Evolutionary conservation across 2,888 invertebrate species (phyloP), one percentile per base, ranked within the genome.

Genomic region (Vandiemenella viatica): DNA sequence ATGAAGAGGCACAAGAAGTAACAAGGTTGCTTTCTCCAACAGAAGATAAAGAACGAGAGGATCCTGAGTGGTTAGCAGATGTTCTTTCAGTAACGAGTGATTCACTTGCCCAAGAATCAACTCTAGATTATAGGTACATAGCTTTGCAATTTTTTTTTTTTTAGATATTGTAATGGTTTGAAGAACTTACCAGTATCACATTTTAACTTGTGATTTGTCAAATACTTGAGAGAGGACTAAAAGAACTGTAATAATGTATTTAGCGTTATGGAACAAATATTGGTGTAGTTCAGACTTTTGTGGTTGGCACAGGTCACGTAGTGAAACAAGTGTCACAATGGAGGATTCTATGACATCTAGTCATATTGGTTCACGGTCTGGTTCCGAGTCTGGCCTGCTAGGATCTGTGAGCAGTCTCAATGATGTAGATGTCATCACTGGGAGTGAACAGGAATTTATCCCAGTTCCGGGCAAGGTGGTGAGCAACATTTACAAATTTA

Each of bases 1-100:
- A 90, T 66, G 89, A 89, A 69, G 88, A 89, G 68, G 89, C 89
- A 57, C 85, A 86, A 67, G 88, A 90, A 73, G 86, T 89, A 57
- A 83, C 83, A 57, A 78, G 83, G 62, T 75, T 90, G 64, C 65
- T 90, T 60, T 81, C 82, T 56, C 79, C 81, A 10, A 62, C 60
- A 53, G 58, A 59, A 44, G 62, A 58, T 57, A 56, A 58, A 46
- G 53, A 55, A 46, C 61, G 60, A 37, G 70, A 68, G 52, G 73
- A 72, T 53, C 71, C 72, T 16, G 74, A 75, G 60, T 75, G 74
- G 74, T 61, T 74, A 49, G 70, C 73, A 49, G 75, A 75, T 60
- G 73, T 72, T 44, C 65, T 73, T 51, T 76, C 77, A 50, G 75
- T 72, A 41, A 74, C 76, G 37, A 50, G 52, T 47, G 50, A 53